phyloP scores from a whole-genome alignment of 2,797 vertebrate genomes.

The Oryzias sinensis region DNA sequence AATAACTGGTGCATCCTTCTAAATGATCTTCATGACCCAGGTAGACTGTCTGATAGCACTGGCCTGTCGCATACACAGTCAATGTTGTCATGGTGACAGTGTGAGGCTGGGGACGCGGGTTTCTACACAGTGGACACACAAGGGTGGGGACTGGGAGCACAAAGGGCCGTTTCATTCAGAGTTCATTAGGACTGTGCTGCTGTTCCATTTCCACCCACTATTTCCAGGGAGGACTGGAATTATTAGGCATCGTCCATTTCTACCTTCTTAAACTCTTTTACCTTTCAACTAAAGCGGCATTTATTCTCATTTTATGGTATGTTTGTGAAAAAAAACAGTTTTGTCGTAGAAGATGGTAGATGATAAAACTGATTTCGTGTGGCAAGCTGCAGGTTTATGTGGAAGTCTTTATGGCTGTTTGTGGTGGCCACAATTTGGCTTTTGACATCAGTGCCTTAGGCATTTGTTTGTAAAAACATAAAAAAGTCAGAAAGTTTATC shows the following conservation, averaged over 20 bases:
- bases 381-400: no score
- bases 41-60: conserved; percentile 35
- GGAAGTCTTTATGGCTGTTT: no score
- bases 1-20: no score
- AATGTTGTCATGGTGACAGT: conserved; percentile 69
- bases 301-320: not conserved
- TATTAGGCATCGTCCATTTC: not conserved
- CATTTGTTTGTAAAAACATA: not conserved
- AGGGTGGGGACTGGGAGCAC: conserved; percentile 54
- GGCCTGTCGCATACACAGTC: conserved; percentile 44
- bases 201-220: conserved; percentile 37
- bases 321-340: not conserved
- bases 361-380: no score
- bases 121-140: conserved; percentile 49
- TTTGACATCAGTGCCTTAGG: not conserved
- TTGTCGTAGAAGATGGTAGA: no score
- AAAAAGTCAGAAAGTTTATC: not conserved
- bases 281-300: no score
- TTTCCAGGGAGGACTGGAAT: conserved; percentile 17
- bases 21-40: no score
- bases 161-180: conserved; percentile 59
- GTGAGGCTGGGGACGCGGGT: conserved; percentile 66
- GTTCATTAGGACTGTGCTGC: conserved; percentile 41
- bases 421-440: no score
- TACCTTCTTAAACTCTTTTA: no score